phyloP scores from a whole-genome alignment of 1,140 invertebrate species.

The Micrasema minimum region DNA sequence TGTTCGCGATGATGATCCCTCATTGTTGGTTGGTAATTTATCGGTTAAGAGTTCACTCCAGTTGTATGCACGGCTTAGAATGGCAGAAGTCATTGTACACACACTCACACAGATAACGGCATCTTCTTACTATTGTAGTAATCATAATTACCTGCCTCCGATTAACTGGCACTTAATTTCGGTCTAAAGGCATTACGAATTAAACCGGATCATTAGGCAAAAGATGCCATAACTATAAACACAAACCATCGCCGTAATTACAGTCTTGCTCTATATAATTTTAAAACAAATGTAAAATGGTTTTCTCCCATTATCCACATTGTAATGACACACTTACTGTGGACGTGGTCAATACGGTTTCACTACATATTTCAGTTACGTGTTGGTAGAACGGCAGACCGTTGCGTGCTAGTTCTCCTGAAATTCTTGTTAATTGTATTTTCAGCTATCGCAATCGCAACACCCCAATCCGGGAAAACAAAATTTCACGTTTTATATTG shows the following conservation, averaged over 20 bases:
- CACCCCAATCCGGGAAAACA: conserved; percentile 10
- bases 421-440: conserved; percentile 21
- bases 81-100: conserved; percentile 20
- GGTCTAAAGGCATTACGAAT: conserved; percentile 25
- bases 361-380: conserved; percentile 10
- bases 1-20: conserved; percentile 24
- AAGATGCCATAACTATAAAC: conserved; percentile 17
- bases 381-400: conserved; percentile 8
- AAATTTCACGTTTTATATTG: conserved; percentile 13
- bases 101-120: conserved; percentile 13
- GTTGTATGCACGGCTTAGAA: not conserved
- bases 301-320: not conserved
- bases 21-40: conserved; percentile 40
- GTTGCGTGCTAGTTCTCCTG: conserved; percentile 29
- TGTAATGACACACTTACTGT: conserved; percentile 28
- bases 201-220: conserved; percentile 8
- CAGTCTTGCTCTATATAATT: conserved; percentile 13
- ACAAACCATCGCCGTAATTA: conserved; percentile 4
- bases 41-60: conserved; percentile 41
- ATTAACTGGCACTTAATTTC: conserved; percentile 22
- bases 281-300: conserved; percentile 5
- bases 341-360: conserved; percentile 23
- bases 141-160: conserved; percentile 25
- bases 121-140: conserved; percentile 7
- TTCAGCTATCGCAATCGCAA: conserved; percentile 16